Evolutionary conservation across 2,797 vertebrate species (phyloP), one percentile per base, ranked within the genome.

Genomic region (Pteronotus mesoamericanus): DNA sequence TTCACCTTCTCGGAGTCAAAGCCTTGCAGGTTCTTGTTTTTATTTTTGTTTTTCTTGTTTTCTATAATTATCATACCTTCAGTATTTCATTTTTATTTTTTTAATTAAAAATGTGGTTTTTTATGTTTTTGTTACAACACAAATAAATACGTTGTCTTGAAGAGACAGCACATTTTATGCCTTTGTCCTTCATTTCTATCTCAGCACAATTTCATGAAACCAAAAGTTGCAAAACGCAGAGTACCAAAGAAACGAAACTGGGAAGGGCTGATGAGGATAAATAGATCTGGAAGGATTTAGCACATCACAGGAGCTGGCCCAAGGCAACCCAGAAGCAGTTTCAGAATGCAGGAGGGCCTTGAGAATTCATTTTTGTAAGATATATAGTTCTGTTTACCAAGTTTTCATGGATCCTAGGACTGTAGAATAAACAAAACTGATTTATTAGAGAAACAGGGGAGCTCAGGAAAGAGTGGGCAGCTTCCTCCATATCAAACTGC

Each of bases 361-460:
- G n/a, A 78, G 32, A 84, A 91, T 93, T 80, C 42, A 48, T 39
- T 72, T 94, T 29, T 53, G 12, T 66, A 69, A 92, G 29, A 82
- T 83, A 69, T 3, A 66, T 6, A 86, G 74, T 66, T 87, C 64
- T 69, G 37, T 83, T 89, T 91, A 77, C 44, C 95, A 83, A 74
- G 6, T 24, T 78, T 64, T 68, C 46, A 64, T 4, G n/a, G 59
- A 51, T 92, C 37, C 32, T 55, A 24, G 16, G 61, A 72, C 19
- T 46, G 37, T 1, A 75, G 15, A 93, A 92, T 86, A 94, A 95
- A 83, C 19, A 79, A 61, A 92, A 91, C 22, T 66, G 12, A 94
- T 80, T 83, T 88, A 84, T 78, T 86, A 79, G 37, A 86, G 68
- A 79, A 80, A 74, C 55, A 79, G 55, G 48, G 55, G 19, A 86